A percentile compares a stretch with the other conserved stretches of the same genome.
phyloP scores from a whole-genome alignment of 2,797 vertebrate species.

The Leontocebus nigricollis region DNA sequence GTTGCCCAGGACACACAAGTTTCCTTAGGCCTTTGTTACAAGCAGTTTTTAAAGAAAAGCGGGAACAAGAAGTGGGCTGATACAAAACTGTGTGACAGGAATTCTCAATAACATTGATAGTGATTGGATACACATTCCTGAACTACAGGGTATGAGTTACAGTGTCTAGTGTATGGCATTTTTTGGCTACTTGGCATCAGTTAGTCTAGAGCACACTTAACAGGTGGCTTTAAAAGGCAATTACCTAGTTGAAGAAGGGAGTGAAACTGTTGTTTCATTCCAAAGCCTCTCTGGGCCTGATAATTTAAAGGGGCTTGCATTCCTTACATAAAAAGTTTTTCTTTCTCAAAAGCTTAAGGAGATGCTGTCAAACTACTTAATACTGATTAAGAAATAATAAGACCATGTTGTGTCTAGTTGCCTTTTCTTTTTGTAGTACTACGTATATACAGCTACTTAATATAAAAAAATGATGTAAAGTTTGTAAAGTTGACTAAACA shows the following conservation, averaged over 20 bases:
- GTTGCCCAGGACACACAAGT: not conserved
- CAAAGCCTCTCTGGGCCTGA: not conserved
- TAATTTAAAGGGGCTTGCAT: not conserved
- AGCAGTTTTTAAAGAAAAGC: not conserved
- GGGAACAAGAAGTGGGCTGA: not conserved
- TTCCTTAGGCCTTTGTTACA: not conserved
- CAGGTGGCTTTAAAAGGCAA: not conserved
- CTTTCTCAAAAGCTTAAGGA: not conserved
- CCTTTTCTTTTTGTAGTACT: conserved; percentile 19
- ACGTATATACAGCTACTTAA: not conserved
- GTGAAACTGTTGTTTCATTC: not conserved
- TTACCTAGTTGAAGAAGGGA: not conserved
- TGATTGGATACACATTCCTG: not conserved
- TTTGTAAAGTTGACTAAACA: not conserved
- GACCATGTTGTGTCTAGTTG: not conserved
- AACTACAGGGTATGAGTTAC: not conserved
- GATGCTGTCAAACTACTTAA: not conserved
- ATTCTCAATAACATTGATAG: not conserved
- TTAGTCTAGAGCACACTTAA: not conserved
- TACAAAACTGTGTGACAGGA: not conserved
- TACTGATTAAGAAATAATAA: not conserved
- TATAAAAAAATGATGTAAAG: conserved; percentile 16
- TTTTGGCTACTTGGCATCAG: not conserved
- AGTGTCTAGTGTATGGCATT: not conserved
- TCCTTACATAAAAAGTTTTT: not conserved